phyloP scores from a whole-genome alignment of 2,113 vertebrate genomes.

The Hucho hucho region DNA sequence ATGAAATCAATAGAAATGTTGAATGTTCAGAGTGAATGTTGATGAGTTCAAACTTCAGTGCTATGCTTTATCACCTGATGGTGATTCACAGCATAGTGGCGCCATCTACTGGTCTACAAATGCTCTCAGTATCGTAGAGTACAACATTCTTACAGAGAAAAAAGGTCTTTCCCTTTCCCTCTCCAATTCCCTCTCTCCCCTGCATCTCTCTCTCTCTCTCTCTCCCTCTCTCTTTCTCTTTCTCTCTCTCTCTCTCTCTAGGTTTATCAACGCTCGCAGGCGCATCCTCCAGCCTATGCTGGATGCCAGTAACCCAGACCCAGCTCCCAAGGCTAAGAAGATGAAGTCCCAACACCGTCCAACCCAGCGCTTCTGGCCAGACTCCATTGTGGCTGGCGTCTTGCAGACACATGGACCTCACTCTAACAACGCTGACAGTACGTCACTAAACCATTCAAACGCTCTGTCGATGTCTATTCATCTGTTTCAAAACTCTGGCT shows the following conservation, averaged over 20 bases:
- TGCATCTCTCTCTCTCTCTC: not conserved
- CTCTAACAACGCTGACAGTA: conserved; percentile 87
- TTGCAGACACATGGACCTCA: conserved; percentile 88
- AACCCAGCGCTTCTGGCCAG: conserved; percentile 97
- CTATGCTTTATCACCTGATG: not conserved
- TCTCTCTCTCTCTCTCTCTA: conserved; percentile 40
- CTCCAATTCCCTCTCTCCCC: not conserved
- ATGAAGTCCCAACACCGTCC: conserved; percentile 99
- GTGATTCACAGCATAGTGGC: conserved; percentile 22
- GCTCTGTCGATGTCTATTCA: too few species aligned
- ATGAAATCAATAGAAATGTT: too few species aligned
- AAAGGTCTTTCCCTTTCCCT: not conserved
- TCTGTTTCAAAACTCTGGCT: too few species aligned
- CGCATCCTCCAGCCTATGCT: conserved; percentile 98
- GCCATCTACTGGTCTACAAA: conserved; percentile 61
- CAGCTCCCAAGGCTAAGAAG: conserved; percentile 97
- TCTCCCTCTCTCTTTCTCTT: not conserved
- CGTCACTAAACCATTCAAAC: too few species aligned
- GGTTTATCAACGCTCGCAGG: conserved; percentile 97
- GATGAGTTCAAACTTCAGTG: not conserved
- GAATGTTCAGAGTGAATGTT: not conserved
- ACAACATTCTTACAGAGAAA: too few species aligned
- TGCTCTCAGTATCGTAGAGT: not conserved
- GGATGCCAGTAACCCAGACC: conserved; percentile 96
- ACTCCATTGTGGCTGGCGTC: conserved; percentile 94